Percentiles rank a stretch among this genome's conserved stretches.
These are phyloP conservation scores for Sarcophaga caerulescens DNA, from an alignment of 2,888 invertebrate genomes.

Conservation along the genomic window DNA sequence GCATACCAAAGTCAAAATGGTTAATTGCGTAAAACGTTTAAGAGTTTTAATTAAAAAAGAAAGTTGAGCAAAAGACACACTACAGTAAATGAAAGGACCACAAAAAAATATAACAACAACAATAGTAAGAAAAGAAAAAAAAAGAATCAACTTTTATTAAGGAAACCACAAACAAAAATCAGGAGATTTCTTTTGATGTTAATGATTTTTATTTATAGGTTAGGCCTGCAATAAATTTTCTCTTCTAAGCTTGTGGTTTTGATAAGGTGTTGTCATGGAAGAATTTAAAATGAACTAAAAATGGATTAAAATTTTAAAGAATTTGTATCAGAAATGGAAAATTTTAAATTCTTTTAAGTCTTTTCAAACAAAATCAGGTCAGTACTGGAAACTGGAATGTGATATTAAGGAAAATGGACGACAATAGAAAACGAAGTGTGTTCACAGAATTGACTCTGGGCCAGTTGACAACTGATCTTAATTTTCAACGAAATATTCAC, in stretches of 20 bases:
- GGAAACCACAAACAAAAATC: slow-evolving; percentile 38
- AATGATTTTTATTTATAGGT: background rate
- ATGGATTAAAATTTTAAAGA: no score
- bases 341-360: no score
- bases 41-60: slow-evolving; percentile 68
- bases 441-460: no score
- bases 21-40: slow-evolving; percentile 69
- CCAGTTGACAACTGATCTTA: no score
- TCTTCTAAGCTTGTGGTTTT: background rate
- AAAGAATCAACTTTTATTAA: slow-evolving; percentile 18
- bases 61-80: slow-evolving; percentile 37
- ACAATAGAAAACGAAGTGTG: no score
- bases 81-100: background rate
- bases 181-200: background rate
- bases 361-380: no score
- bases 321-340: no score
- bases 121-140: background rate
- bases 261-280: background rate
- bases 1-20: slow-evolving; percentile 69
- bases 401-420: no score
- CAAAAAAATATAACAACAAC: background rate
- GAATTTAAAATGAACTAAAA: background rate
- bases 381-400: no score
- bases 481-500: no score
- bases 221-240: background rate